phyloP scores from a whole-genome alignment of 2,113 vertebrate species.

The Amia ocellicauda region DNA sequence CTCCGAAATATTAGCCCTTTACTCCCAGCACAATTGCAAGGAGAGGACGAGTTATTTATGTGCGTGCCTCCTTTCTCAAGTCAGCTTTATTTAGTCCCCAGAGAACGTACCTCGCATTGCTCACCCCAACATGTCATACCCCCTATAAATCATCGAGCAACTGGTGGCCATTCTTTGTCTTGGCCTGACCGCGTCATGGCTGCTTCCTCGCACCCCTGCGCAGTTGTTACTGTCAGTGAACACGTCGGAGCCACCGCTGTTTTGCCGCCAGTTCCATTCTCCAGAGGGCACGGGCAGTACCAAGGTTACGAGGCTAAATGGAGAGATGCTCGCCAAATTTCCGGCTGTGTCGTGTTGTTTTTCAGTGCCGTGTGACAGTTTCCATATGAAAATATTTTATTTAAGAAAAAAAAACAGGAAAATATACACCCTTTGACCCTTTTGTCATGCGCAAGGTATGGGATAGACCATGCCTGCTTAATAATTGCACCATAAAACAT shows the following conservation, averaged over 20 bases:
- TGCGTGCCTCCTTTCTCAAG: slow-evolving; percentile 32
- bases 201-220: slow-evolving; percentile 45
- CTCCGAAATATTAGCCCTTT: too few relatives aligned
- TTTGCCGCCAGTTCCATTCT: neutral
- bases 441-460: too few relatives aligned
- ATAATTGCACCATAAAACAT: too few relatives aligned
- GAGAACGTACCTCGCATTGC: slow-evolving; percentile 40
- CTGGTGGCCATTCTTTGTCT: slow-evolving; percentile 52
- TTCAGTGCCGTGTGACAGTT: too few relatives aligned
- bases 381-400: too few relatives aligned
- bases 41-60: too few relatives aligned
- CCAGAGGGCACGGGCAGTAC: neutral
- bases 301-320: too few relatives aligned
- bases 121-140: slow-evolving; percentile 48
- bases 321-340: neutral
- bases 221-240: slow-evolving; percentile 52
- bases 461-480: too few relatives aligned
- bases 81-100: slow-evolving; percentile 41
- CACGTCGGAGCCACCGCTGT: slow-evolving; percentile 14
- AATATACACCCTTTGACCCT: too few relatives aligned
- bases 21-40: too few relatives aligned
- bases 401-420: too few relatives aligned
- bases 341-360: neutral
- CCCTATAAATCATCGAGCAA: slow-evolving; percentile 58
- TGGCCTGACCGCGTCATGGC: slow-evolving; percentile 46